phyloP scores from a whole-genome alignment of 2,113 vertebrate species.

The Alosa alosa region DNA sequence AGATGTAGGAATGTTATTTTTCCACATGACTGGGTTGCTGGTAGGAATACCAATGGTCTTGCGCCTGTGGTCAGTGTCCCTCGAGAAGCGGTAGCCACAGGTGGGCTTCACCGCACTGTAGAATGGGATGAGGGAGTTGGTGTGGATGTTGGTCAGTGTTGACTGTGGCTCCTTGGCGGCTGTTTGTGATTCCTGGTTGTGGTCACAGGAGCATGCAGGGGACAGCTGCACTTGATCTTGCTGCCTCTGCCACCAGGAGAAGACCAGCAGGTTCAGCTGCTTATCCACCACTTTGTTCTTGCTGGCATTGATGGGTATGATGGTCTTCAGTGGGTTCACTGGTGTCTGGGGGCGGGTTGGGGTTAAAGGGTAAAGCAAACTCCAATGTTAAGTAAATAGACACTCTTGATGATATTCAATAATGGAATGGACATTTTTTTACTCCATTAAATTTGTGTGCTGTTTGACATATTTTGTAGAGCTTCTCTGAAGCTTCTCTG shows the following conservation, averaged over 20 bases:
- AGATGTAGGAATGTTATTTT: neutral
- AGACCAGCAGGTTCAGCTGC: constrained; percentile 26
- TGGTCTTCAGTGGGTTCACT: constrained; percentile 26
- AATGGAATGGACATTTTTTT: neutral
- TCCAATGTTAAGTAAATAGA: neutral
- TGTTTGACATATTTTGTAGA: too few species aligned
- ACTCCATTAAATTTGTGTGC: too few species aligned
- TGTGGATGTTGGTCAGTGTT: neutral
- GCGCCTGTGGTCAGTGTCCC: constrained; percentile 51
- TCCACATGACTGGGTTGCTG: constrained; percentile 52
- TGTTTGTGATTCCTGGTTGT: neutral
- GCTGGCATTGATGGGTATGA: constrained; percentile 25
- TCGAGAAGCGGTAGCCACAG: constrained; percentile 61
- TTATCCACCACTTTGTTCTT: constrained; percentile 31
- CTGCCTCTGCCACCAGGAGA: constrained; percentile 19
- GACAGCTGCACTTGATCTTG: neutral
- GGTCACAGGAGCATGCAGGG: neutral
- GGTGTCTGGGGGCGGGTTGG: neutral
- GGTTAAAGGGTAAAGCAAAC: neutral
- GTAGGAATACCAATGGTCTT: constrained; percentile 36
- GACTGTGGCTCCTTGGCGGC: neutral
- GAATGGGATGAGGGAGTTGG: constrained; percentile 69
- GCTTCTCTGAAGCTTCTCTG: too few species aligned
- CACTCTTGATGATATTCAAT: neutral
- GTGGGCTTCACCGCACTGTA: constrained; percentile 57